phyloP scores from a whole-genome alignment of 2,888 invertebrate species.

The Myathropa florea region DNA sequence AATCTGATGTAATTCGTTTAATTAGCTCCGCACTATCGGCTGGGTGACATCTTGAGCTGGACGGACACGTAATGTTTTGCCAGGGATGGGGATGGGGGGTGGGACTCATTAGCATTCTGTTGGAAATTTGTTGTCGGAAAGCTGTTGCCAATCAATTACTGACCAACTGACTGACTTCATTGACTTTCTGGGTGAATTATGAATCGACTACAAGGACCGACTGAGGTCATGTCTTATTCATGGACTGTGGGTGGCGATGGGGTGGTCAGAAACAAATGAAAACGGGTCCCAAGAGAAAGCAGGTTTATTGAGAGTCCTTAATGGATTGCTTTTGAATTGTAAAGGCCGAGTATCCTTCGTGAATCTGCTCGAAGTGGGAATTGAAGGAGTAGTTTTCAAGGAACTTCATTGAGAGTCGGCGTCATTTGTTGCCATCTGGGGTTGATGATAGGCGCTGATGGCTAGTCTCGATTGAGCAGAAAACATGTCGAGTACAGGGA shows the following conservation, averaged over 20 bases:
- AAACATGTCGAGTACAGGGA: too few species aligned
- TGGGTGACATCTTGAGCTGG: neutral
- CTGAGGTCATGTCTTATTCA: neutral
- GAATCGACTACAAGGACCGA: neutral
- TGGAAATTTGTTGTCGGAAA: neutral
- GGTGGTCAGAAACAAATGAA: neutral
- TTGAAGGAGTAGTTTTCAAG: neutral
- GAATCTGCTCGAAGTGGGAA: neutral
- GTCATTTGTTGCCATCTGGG: too few species aligned
- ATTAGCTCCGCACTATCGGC: constrained; percentile 15
- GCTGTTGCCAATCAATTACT: neutral
- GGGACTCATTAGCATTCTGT: constrained; percentile 4
- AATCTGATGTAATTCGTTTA: constrained; percentile 16
- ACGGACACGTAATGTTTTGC: neutral
- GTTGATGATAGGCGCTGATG: neutral
- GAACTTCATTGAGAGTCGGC: neutral
- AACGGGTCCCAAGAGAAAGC: neutral
- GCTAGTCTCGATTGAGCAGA: neutral
- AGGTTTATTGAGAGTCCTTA: neutral
- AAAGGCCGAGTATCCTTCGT: neutral
- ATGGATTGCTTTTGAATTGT: neutral
- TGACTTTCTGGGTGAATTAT: neutral
- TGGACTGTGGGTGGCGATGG: neutral
- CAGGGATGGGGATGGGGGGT: neutral
- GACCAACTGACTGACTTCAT: neutral